Evolutionary conservation across 1,140 invertebrate species (phyloP).

Genomic region (Hylaeus volcanicus): DNA sequence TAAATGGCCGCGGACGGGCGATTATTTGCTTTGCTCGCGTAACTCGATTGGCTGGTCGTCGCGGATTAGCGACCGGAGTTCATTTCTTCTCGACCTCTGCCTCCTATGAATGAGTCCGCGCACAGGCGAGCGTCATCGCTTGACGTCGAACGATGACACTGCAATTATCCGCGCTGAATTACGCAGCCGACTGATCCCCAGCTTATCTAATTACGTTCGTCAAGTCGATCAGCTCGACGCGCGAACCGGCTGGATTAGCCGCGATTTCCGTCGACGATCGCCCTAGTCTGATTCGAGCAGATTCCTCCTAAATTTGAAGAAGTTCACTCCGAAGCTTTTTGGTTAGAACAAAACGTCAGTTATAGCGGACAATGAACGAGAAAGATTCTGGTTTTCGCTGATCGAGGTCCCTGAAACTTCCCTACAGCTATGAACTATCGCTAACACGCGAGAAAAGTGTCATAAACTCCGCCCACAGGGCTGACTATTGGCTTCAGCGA

Average conservation of each 20-base stretch:
- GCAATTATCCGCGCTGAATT: conserved; percentile 58
- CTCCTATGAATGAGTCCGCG: conserved; percentile 33
- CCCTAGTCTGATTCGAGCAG: background rate
- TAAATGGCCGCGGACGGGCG: background rate
- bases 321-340: too few species aligned
- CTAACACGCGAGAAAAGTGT: too few species aligned
- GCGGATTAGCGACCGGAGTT: conserved; percentile 4
- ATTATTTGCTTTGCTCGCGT: conserved; percentile 16
- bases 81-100: background rate
- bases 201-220: conserved; percentile 45
- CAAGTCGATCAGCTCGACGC: background rate
- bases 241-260: conserved; percentile 3
- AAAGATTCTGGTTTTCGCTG: too few species aligned
- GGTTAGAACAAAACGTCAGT: too few species aligned
- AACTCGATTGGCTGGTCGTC: background rate
- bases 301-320: too few species aligned
- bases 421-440: too few species aligned
- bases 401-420: too few species aligned
- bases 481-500: too few species aligned
- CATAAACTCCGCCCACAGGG: too few species aligned
- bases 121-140: conserved; percentile 45
- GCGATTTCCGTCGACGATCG: background rate
- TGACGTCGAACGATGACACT: conserved; percentile 61
- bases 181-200: conserved; percentile 31
- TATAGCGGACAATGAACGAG: too few species aligned